Conservation (phyloP, 37 sponge, comb jelly and placozoan genomes). For the Hexactinellida sp. region DNA sequence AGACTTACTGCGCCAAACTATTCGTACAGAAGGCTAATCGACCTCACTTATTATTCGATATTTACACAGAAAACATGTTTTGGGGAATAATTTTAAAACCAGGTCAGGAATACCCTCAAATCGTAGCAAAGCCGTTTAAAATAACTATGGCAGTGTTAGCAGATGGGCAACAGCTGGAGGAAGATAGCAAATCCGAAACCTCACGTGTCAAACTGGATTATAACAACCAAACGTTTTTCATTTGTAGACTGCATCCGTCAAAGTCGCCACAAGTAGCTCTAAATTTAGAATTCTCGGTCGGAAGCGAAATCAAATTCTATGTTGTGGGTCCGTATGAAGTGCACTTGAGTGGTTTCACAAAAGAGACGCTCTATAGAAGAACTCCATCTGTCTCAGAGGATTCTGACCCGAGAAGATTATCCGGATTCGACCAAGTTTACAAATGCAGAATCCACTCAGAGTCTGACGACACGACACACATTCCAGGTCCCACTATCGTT, state of each 20-base stretch:
- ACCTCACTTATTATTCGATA: neutral
- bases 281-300: neutral
- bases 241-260: neutral
- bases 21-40: neutral
- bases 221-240: neutral
- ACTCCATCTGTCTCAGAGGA: neutral
- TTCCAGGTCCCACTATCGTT: neutral
- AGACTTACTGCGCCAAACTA: neutral
- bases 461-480: neutral
- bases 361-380: neutral
- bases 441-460: neutral
- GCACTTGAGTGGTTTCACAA: conserved; percentile 1
- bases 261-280: neutral
- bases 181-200: neutral
- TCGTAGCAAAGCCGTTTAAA: neutral
- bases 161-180: neutral
- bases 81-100: conserved; percentile 14
- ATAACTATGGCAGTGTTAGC: neutral
- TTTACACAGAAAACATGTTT: neutral
- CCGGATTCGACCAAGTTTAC: neutral
- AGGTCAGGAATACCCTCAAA: conserved; percentile 1
- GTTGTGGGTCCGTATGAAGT: neutral
- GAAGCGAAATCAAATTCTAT: neutral
- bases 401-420: neutral
- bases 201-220: neutral